Conservation (phyloP, 2,113 vertebrate species). For the Alectura lathami region DNA sequence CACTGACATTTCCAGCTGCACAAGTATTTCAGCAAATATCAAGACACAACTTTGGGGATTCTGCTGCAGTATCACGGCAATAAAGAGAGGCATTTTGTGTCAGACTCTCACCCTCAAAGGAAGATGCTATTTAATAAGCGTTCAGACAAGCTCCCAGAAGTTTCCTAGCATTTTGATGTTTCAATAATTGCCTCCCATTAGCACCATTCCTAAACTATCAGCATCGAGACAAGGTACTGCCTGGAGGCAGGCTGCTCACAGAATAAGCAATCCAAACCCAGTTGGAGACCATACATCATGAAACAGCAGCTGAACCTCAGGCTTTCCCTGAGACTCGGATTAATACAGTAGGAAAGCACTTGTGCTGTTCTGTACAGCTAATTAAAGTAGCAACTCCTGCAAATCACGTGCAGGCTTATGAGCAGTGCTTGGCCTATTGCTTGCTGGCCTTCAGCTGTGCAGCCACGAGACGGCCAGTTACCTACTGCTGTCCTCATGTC, state of each 20-base stretch:
- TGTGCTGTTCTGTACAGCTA: neutral
- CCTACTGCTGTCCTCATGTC: neutral
- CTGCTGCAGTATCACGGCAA: neutral
- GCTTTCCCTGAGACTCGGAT: neutral
- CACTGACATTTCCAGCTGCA: neutral
- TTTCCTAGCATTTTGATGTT: neutral
- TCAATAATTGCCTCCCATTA: neutral
- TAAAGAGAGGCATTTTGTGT: neutral
- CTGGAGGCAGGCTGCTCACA: neutral
- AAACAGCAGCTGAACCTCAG: neutral
- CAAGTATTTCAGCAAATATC: neutral
- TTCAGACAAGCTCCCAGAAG: neutral
- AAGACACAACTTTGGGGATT: neutral
- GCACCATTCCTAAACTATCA: neutral
- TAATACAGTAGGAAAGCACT: neutral
- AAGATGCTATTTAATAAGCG: neutral
- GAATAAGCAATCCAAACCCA: neutral
- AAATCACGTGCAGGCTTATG: neutral
- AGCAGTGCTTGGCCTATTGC: neutral
- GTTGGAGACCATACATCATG: fast-evolving
- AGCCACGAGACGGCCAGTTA: fast-evolving
- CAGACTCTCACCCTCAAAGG: neutral
- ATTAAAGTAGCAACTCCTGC: neutral
- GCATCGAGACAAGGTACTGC: neutral
- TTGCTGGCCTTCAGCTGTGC: neutral